Base-by-base conservation (phyloP, 1,140 invertebrate species). In the Halesus radiatus region DNA sequence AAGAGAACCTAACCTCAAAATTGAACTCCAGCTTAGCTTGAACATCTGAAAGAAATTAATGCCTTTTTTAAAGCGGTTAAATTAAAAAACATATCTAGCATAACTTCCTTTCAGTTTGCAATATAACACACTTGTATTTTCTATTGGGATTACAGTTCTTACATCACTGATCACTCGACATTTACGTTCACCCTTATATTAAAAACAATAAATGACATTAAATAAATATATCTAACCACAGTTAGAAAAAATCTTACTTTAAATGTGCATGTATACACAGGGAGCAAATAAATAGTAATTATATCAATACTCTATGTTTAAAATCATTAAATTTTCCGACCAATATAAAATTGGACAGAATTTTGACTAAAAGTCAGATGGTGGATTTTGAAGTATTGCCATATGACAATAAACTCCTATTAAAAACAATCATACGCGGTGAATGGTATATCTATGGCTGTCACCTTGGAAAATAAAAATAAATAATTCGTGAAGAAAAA, bases 1-100 rank as follows among this genome's bases (percentile, higher is more conserved):
- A n/a, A 87, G 84, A 64, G 86, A 84, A 76, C 88, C 85, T 89
- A 89, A 89, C 88, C 88, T 89, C 87, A 85, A 88, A 88, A 88
- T 85, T 29, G 88, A 80, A 83, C 84, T 82, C 68, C 87, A 86
- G 80, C 88, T 88, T 82, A 87, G 87, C 85, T 88, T 89, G 84
- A 89, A 86, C 88, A 89, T 89, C 88, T 89, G 83, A 73, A 84
- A 78, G 5, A 54, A 64, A 76, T 52, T 45, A 32, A 64, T 22
- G 6, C 6, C 18, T 66, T 23, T 37, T 18, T 81, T 76, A 1
- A 60, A 8, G 22, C 20, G 15, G 16, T n/a, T 22, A 62, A 64
- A 45, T 5, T 16, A 60, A 76, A 29, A 45, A 16, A 76, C 18
- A 4, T 56, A 54, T 56, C 53, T 16, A 22, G 15, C 23, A 73